These are phyloP conservation scores for Cyrtodaria siliqua DNA, from an alignment of 2,888 invertebrate genomes.

Conservation along the genomic window DNA sequence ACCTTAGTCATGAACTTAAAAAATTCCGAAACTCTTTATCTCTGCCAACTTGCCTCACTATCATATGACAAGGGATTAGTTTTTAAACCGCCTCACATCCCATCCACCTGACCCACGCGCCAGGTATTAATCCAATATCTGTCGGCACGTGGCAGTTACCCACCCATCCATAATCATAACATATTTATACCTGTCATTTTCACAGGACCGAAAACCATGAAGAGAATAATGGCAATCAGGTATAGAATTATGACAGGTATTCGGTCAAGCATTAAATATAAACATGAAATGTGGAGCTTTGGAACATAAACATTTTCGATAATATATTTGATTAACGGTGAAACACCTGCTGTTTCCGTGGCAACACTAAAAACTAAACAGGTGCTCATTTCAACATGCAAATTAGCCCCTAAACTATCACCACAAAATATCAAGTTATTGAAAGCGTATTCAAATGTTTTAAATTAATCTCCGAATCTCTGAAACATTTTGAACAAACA, in stretches of 20 bases:
- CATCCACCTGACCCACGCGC: slow-evolving; percentile 35
- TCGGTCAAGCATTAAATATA: slow-evolving; percentile 1
- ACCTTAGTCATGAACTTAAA: too few species aligned
- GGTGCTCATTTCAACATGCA: slow-evolving; percentile 21
- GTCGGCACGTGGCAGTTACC: slow-evolving; percentile 23
- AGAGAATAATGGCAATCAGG: too few species aligned
- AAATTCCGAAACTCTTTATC: too few species aligned
- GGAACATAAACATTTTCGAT: not conserved
- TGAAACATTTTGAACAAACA: too few species aligned
- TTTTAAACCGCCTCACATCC: slow-evolving; percentile 14
- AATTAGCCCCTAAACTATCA: not conserved
- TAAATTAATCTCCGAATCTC: too few species aligned
- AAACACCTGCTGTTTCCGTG: slow-evolving; percentile 35
- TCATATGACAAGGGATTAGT: too few species aligned
- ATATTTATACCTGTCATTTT: slow-evolving; percentile 42
- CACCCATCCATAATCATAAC: slow-evolving; percentile 18
- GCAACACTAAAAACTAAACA: slow-evolving; percentile 23
- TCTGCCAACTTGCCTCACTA: too few species aligned
- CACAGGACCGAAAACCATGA: slow-evolving; percentile 4
- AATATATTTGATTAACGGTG: slow-evolving; percentile 29
- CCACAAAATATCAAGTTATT: too few species aligned
- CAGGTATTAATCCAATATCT: slow-evolving; percentile 23
- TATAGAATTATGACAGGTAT: too few species aligned
- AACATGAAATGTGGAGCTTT: not conserved
- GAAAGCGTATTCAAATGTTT: too few species aligned